Evolutionary conservation across 2,797 vertebrate species (phyloP).

Genomic region (Streptopelia turtur): DNA sequence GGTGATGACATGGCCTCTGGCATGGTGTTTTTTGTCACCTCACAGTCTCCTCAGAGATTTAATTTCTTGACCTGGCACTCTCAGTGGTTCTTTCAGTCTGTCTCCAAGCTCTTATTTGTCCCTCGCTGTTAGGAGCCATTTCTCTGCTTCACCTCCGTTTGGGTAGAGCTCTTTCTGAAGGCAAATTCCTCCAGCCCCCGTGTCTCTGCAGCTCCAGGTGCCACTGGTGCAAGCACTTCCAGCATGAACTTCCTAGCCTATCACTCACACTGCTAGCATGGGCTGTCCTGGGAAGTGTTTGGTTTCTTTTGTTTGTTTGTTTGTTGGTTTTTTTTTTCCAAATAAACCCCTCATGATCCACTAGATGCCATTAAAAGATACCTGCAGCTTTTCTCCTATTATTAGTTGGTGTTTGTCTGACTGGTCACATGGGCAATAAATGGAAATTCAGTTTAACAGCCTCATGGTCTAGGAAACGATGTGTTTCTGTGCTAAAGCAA

Average conservation of each 20-base stretch:
- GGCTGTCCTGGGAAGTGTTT: neutral
- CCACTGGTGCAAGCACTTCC: neutral
- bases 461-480: neutral
- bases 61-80: neutral
- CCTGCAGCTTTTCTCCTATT: neutral
- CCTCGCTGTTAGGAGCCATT: neutral
- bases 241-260: neutral
- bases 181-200: neutral
- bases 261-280: neutral
- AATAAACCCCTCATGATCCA: neutral
- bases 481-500: neutral
- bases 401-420: neutral
- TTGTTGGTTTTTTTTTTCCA: neutral
- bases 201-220: neutral
- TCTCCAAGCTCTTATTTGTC: constrained; percentile 17
- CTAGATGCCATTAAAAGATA: neutral
- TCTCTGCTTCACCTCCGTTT: neutral
- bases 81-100: neutral
- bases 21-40: neutral
- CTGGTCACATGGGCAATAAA: neutral
- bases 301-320: no score
- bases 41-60: neutral
- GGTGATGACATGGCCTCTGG: neutral
- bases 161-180: neutral
- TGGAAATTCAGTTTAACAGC: neutral